A percentile compares a stretch with the other conserved stretches of the same genome.
phyloP scores from a whole-genome alignment of 2,113 vertebrate species.

The Cynoglossus semilaevis region DNA sequence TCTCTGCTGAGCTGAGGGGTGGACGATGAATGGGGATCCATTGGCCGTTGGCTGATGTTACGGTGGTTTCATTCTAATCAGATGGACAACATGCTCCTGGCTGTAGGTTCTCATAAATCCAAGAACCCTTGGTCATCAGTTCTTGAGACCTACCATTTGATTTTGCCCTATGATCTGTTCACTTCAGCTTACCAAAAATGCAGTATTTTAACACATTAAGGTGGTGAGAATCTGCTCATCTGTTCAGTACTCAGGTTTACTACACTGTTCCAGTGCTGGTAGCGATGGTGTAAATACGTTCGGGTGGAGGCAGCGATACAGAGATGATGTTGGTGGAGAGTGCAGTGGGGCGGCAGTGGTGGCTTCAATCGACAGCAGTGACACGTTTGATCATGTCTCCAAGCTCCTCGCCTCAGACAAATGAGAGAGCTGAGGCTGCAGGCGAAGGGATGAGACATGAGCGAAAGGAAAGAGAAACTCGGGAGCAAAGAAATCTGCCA shows the following conservation, averaged over 20 bases:
- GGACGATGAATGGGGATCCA: constrained; percentile 27
- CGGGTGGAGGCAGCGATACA: constrained; percentile 31
- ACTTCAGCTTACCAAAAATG: too few species aligned
- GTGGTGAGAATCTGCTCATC: constrained; percentile 41
- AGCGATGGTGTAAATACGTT: constrained; percentile 15
- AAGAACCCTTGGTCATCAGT: constrained; percentile 31
- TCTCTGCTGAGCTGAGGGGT: constrained; percentile 22
- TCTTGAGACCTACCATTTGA: constrained; percentile 16
- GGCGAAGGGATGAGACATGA: constrained; percentile 19
- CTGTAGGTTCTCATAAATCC: constrained; percentile 17
- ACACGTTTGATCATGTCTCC: constrained; percentile 69
- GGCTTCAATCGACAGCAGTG: constrained; percentile 51
- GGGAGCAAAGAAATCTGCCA: constrained; percentile 19
- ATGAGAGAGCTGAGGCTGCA: constrained; percentile 31
- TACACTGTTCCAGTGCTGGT: not conserved
- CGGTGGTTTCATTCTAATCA: constrained; percentile 46
- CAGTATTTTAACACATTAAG: constrained; percentile 38
- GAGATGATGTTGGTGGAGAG: constrained; percentile 27
- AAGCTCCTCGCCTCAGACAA: constrained; percentile 54
- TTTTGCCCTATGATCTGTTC: constrained; percentile 9
- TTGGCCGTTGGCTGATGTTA: constrained; percentile 33
- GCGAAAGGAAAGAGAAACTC: not conserved
- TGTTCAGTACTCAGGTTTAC: constrained; percentile 47
- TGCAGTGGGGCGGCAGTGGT: constrained; percentile 10
- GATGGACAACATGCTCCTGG: constrained; percentile 40